Percentiles rank a stretch among this genome's conserved stretches.
Conservation (phyloP, 2,113 vertebrate genomes). For the Pterophyllum scalare region DNA sequence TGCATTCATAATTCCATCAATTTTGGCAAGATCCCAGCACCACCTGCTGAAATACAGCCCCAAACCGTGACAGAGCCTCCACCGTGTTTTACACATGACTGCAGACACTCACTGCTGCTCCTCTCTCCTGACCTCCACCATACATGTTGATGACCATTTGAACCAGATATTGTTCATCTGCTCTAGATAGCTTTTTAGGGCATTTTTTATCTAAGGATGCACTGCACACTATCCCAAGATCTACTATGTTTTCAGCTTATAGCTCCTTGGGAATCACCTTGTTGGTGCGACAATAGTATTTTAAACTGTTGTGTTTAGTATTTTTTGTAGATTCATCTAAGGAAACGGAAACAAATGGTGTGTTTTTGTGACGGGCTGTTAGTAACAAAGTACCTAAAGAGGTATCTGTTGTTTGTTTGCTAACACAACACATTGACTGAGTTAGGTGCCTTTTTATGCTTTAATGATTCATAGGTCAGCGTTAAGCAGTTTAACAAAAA, state of each 20-base stretch:
- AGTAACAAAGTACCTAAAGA: background rate
- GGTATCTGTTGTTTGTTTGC: background rate
- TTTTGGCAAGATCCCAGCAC: background rate
- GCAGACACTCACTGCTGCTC: no score
- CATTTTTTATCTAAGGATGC: background rate
- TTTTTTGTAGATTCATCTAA: background rate
- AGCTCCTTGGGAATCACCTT: background rate
- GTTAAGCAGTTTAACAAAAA: background rate
- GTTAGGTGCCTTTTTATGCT: background rate
- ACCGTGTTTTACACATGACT: no score
- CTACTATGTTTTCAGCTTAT: background rate
- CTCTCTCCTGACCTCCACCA: no score
- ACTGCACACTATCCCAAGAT: background rate
- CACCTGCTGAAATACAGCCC: background rate
- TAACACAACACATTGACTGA: background rate
- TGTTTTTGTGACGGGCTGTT: background rate
- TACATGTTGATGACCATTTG: no score
- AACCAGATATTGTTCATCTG: background rate
- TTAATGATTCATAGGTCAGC: background rate
- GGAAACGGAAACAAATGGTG: background rate
- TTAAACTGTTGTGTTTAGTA: background rate
- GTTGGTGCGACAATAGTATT: background rate
- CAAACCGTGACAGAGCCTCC: background rate
- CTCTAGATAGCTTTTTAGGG: background rate
- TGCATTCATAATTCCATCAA: background rate